Evolutionary conservation across 2,888 invertebrate genomes (phyloP), one percentile per base, ranked within the genome.

Genomic region (Flabesymbios commensalis): DNA sequence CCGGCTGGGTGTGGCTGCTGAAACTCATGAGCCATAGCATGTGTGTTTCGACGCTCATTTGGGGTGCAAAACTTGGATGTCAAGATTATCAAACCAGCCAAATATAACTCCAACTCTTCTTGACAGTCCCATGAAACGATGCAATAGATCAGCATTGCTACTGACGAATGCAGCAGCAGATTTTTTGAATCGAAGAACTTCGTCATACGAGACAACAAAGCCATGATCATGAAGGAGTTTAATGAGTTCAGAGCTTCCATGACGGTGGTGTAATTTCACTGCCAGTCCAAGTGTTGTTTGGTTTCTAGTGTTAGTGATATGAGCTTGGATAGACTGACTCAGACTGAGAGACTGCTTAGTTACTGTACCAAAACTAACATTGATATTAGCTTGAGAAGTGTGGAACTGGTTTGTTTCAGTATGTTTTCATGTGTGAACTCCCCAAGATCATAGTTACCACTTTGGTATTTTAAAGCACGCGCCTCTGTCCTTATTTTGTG

Each of bases 201-300:
- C 58, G 28, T 51, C 41, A 58, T 58, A 58, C 14, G 51, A 41
- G 10, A 22, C 22, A 10, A 45, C 22, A 28, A 47, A 24, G 7
- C 58, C 58, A 41, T 42, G 31, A 24, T 47, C 33, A 14, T 49
- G 33, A 17, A 57, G 49, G 17, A 57, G 22, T 5, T 51, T 32
- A 7, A 58, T 29, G n/a, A 58, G 28, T 1, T 58, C 52, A 42
- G 31, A 28, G 24, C 32, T 32, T 2, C 58, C 39, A 52, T 22
- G 39, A 28, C 42, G 24, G 31, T 58, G 52, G 29, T 58, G 58
- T 22, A 58, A 19, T 1, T 52, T 58, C 5, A 58, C 52, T n/a
- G 52, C 58, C n/a, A 58, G 42, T 17, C 52, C 42, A 17, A 58
- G 52, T 19, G 58, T 58, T 22, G 52, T 52, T 42, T 58, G 58